Evolutionary conservation across 35 echinoderm and acorn worm species (phyloP).

Genomic region (Hemicentrotus pulcherrimus): DNA sequence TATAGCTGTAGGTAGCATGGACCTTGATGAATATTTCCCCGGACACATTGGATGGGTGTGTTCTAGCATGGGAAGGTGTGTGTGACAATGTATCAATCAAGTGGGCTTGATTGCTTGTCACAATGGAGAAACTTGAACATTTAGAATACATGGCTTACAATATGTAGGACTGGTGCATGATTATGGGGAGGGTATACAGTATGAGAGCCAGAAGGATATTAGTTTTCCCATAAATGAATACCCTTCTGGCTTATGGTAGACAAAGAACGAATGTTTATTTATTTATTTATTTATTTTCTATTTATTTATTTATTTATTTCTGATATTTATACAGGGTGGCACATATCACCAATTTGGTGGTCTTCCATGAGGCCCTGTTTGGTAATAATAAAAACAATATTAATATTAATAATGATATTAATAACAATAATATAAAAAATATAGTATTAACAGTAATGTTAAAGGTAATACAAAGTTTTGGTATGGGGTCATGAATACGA

Average conservation of each 20-base stretch:
- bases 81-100: slow-evolving; percentile 3
- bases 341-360: no score
- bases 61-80: neutral
- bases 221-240: neutral
- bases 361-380: no score
- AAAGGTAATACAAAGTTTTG: no score
- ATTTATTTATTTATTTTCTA: no score
- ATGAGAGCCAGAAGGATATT: neutral
- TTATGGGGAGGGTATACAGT: neutral
- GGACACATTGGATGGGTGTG: neutral
- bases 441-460: no score
- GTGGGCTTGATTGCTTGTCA: neutral
- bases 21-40: neutral
- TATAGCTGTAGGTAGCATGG: neutral
- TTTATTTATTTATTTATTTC: no score
- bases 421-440: no score
- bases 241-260: neutral
- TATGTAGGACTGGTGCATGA: neutral
- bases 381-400: no score
- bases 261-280: no score
- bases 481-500: no score
- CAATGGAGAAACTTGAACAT: neutral
- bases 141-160: neutral
- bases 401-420: no score
- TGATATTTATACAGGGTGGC: no score